phyloP scores from a whole-genome alignment of 1,140 invertebrate species.

The Ditylenchus dipsaci region DNA sequence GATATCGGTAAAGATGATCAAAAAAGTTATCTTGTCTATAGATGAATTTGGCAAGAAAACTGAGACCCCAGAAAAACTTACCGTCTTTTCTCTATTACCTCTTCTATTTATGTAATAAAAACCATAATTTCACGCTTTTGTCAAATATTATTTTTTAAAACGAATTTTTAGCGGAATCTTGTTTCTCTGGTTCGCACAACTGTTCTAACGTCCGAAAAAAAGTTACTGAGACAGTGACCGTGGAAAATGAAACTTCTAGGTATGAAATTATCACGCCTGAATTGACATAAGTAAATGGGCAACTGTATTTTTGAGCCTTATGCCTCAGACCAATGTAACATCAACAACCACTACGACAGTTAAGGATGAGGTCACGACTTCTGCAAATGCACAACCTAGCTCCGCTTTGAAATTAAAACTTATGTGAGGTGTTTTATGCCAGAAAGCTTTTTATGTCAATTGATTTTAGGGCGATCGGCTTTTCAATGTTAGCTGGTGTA shows the following conservation, averaged over 20 bases:
- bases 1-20: no score
- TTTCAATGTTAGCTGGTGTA: conserved; percentile 59
- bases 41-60: no score
- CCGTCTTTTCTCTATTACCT: no score
- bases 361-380: neutral
- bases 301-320: neutral
- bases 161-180: conserved; percentile 38
- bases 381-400: neutral
- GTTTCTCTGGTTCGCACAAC: conserved; percentile 34
- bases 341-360: neutral
- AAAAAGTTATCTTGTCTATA: no score
- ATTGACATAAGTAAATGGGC: no score
- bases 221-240: neutral
- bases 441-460: neutral
- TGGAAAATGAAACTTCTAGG: neutral
- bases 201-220: neutral
- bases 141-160: conserved; percentile 7
- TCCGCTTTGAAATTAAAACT: neutral
- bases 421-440: neutral
- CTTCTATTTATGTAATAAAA: no score
- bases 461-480: conserved; percentile 54
- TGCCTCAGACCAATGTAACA: neutral
- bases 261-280: neutral
- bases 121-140: no score
- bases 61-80: no score